phyloP scores from a whole-genome alignment of 2,797 vertebrate species.

The Moxostoma hubbsi region DNA sequence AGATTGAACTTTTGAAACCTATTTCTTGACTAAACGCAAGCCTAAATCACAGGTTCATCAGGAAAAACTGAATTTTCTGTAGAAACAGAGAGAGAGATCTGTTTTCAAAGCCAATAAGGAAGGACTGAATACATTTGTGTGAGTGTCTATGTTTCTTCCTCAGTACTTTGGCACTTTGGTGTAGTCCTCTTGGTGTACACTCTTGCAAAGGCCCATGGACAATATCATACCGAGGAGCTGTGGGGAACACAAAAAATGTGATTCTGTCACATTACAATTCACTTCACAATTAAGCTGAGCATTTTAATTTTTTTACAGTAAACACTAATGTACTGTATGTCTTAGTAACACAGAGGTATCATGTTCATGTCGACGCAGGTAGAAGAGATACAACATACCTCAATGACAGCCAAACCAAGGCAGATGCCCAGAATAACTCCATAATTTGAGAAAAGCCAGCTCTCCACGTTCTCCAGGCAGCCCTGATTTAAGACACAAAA shows the following conservation, averaged over 20 bases:
- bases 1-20: slow-evolving; percentile 1
- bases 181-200: slow-evolving; percentile 88
- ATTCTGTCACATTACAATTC: background rate
- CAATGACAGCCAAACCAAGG: slow-evolving; percentile 84
- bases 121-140: slow-evolving; percentile 10
- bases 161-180: slow-evolving; percentile 96
- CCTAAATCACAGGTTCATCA: background rate
- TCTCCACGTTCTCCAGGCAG: slow-evolving; percentile 82
- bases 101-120: slow-evolving; percentile 28
- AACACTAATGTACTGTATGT: background rate
- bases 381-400: slow-evolving; percentile 77
- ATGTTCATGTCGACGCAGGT: background rate
- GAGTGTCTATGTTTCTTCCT: slow-evolving; percentile 45
- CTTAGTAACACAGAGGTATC: no score
- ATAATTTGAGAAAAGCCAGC: slow-evolving; percentile 89
- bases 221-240: slow-evolving; percentile 93
- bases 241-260: background rate
- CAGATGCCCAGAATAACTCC: slow-evolving; percentile 89
- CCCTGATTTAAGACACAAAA: slow-evolving; percentile 74
- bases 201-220: slow-evolving; percentile 90
- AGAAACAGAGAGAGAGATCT: slow-evolving; percentile 26
- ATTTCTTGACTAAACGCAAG: background rate
- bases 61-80: slow-evolving; percentile 8
- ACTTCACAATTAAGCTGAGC: background rate
- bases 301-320: no score